These are phyloP conservation scores for Euplexia lucipara DNA, from an alignment of 2,888 invertebrate genomes.

Conservation along the genomic window DNA sequence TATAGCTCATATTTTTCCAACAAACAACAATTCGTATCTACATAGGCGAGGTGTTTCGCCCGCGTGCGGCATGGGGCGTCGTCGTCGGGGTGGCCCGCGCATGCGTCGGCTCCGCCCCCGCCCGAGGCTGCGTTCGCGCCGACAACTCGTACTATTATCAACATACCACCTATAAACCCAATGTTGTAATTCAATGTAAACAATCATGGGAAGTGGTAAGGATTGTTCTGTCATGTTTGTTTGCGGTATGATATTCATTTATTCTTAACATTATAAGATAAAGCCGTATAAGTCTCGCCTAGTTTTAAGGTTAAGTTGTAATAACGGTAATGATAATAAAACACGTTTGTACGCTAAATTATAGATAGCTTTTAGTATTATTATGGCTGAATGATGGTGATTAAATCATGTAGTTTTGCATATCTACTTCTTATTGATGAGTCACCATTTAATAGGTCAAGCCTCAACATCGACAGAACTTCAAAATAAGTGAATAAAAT, in stretches of 20 bases:
- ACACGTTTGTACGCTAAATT: slow-evolving; percentile 42
- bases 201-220: slow-evolving; percentile 82
- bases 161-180: slow-evolving; percentile 77
- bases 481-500: slow-evolving; percentile 49
- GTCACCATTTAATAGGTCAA: slow-evolving; percentile 33
- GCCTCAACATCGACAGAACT: slow-evolving; percentile 9
- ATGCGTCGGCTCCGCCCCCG: slow-evolving; percentile 84
- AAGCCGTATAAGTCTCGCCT: slow-evolving; percentile 26
- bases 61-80: slow-evolving; percentile 81
- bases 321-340: slow-evolving; percentile 41
- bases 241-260: slow-evolving; percentile 68
- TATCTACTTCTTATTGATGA: slow-evolving; percentile 31
- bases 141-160: slow-evolving; percentile 67
- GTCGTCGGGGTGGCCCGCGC: slow-evolving; percentile 86
- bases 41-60: slow-evolving; percentile 62
- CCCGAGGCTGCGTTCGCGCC: slow-evolving; percentile 76
- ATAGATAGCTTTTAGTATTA: slow-evolving; percentile 31
- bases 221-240: slow-evolving; percentile 81
- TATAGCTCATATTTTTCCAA: slow-evolving; percentile 47
- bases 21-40: slow-evolving; percentile 31
- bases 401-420: slow-evolving; percentile 37
- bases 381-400: slow-evolving; percentile 45
- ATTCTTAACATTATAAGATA: slow-evolving; percentile 55
- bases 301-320: slow-evolving; percentile 50
- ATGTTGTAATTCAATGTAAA: slow-evolving; percentile 87